Evolutionary conservation across 1,140 invertebrate species (phyloP).

Genomic region (Plectrocnemia conspersa): DNA sequence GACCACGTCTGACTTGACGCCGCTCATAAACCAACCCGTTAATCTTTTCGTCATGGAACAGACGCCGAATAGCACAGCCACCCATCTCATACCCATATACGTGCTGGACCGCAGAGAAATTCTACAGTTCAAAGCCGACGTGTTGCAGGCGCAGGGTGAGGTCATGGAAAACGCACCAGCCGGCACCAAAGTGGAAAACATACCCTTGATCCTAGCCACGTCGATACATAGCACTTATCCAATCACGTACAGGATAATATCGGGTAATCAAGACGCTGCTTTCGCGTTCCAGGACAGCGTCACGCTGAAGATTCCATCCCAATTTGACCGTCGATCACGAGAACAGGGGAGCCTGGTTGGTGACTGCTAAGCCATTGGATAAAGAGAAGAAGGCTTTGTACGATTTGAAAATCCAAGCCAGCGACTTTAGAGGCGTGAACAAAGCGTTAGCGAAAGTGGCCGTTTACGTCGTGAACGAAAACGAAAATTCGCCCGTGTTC

Average conservation of each 20-base stretch:
- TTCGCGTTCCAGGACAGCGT: constrained; percentile 65
- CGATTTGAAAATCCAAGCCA: constrained; percentile 67
- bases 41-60: constrained; percentile 77
- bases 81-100: constrained; percentile 74
- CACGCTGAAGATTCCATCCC: constrained; percentile 48
- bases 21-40: constrained; percentile 73
- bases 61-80: constrained; percentile 68
- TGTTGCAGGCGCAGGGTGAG: constrained; percentile 59
- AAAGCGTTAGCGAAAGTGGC: constrained; percentile 67
- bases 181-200: constrained; percentile 62
- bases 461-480: constrained; percentile 75
- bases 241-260: constrained; percentile 71
- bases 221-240: constrained; percentile 54
- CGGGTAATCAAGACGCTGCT: constrained; percentile 63
- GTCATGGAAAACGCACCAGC: constrained; percentile 69
- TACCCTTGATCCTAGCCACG: constrained; percentile 62
- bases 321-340: constrained; percentile 59
- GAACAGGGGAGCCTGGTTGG: constrained; percentile 59
- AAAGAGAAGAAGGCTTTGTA: constrained; percentile 66
- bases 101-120: constrained; percentile 76
- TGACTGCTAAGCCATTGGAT: constrained; percentile 69
- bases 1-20: constrained; percentile 78
- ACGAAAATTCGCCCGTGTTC: constrained; percentile 87
- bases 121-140: constrained; percentile 64
- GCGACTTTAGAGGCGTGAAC: constrained; percentile 67